phyloP scores from a whole-genome alignment of 2,797 vertebrate genomes.

The Rhyacichthys aspro region DNA sequence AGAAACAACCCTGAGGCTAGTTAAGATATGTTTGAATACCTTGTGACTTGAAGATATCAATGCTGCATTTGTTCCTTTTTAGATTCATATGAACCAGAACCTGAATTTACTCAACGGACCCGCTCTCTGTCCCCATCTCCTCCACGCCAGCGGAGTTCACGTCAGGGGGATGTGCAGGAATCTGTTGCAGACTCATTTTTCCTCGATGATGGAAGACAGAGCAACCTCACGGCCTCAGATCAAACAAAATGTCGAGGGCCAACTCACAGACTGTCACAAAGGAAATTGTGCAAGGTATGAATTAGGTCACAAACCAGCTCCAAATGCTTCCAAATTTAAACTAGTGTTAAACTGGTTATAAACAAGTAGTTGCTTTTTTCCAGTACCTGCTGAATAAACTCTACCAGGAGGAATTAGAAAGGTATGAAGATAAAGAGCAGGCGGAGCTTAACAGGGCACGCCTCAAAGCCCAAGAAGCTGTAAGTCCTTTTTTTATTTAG shows the following conservation, averaged over 20 bases:
- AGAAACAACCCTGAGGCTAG: too few species aligned
- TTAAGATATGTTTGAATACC: too few species aligned
- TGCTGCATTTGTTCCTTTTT: not conserved
- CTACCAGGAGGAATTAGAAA: conserved; percentile 84
- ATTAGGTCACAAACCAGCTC: not conserved
- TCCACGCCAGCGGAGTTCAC: conserved; percentile 41
- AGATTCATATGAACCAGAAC: conserved; percentile 58
- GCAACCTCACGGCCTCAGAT: conserved; percentile 32
- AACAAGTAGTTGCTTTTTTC: not conserved
- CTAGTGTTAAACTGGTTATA: too few species aligned
- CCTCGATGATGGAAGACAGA: conserved; percentile 43
- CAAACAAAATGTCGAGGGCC: conserved; percentile 48
- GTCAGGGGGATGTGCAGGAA: conserved; percentile 50
- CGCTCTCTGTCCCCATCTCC: conserved; percentile 84
- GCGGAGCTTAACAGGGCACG: conserved; percentile 74
- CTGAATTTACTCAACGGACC: conserved; percentile 57
- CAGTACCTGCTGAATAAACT: conserved; percentile 75
- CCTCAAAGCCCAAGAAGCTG: conserved; percentile 76
- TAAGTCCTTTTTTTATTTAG: conserved; percentile 54
- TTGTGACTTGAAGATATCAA: too few species aligned
- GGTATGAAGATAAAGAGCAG: conserved; percentile 78
- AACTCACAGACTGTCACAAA: conserved; percentile 58
- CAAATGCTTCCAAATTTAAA: too few species aligned
- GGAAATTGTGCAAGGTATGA: conserved; percentile 54
- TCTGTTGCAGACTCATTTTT: conserved; percentile 42